phyloP scores from a whole-genome alignment of 2,888 invertebrate species.

The Leucophora obtusa region DNA sequence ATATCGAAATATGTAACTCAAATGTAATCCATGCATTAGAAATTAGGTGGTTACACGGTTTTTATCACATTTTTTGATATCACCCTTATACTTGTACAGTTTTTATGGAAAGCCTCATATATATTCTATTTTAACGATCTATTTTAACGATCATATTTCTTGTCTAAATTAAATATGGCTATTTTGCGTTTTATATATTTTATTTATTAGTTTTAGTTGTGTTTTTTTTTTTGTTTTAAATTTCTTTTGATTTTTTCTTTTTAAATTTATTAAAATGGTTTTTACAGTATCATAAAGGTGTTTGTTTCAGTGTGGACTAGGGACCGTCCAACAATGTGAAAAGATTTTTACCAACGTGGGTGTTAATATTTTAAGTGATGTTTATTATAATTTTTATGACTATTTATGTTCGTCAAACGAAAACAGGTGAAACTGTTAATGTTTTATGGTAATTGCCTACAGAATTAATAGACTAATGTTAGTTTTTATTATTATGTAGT shows the following conservation, averaged over 20 bases:
- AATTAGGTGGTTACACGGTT: too few species aligned
- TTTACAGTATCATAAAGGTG: slow-evolving; percentile 65
- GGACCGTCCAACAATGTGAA: background rate
- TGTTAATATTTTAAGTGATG: slow-evolving; percentile 11
- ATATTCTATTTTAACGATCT: too few species aligned
- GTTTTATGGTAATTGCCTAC: slow-evolving; percentile 52
- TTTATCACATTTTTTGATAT: too few species aligned
- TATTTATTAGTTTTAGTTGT: too few species aligned
- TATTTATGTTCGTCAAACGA: slow-evolving; percentile 47
- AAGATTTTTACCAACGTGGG: slow-evolving; percentile 20
- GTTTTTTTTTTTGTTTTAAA: background rate
- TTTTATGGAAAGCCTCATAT: too few species aligned
- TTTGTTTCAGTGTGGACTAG: slow-evolving; percentile 35
- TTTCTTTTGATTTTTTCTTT: slow-evolving; percentile 36
- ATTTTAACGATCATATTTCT: slow-evolving; percentile 46
- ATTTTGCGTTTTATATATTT: background rate
- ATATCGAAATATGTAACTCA: too few species aligned
- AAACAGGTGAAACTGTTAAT: slow-evolving; percentile 58
- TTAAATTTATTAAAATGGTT: slow-evolving; percentile 60
- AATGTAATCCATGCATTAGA: too few species aligned
- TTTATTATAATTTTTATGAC: slow-evolving; percentile 47
- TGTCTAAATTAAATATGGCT: slow-evolving; percentile 15
- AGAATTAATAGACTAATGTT: slow-evolving; percentile 23
- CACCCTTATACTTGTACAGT: too few species aligned
- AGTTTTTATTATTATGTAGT: background rate